Base-by-base conservation (phyloP, 2,888 invertebrate species). In the Silvanus unidentatus region DNA sequence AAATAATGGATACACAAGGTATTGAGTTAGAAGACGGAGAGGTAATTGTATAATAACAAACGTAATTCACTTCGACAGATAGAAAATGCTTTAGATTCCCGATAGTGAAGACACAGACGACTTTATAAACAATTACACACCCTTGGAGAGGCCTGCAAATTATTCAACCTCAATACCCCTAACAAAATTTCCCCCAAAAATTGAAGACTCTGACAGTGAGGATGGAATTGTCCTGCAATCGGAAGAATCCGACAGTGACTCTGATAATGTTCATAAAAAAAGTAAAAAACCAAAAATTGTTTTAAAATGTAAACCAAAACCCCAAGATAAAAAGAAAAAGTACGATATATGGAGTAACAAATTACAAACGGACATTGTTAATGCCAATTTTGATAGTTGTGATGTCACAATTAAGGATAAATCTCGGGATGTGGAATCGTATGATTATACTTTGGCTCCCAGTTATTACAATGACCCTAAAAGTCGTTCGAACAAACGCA, bases 271-370 rank as follows among this genome's bases (percentile, higher is more conserved):
- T 2, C 65, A 69, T 12, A 71, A 70, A 12, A 66, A 59, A 45
- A 66, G 72, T 1, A 84, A 84, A 58, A 77, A 77, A 45, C 77
- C 78, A 6, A 78, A 76, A 63, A 60, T 75, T 12, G 74, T 72
- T 53, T 74, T 77, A 42, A 56, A 74, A 45, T 68, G 72, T 2
- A 74, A 62, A 49, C 55, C 46, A 35, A 69, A 32, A 34, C 45
- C 29, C 62, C 66, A 39, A 62, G 69, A 44, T 67, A 80, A 76
- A 55, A 78, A 77, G 50, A 83, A 81, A 45, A 84, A 84, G 68
- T 89, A 88, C 62, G 86, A 86, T 68, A 78, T 91, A 53, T 92
- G 91, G 91, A 75, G 78, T 54, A 72, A 73, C 1, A 76, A 77
- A 50, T 69, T 77, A n/a, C 82, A 89, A 73, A 90, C 91, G 65